Evolutionary conservation across 1,140 invertebrate genomes (phyloP).

Genomic region (Octopus bimaculoides): DNA sequence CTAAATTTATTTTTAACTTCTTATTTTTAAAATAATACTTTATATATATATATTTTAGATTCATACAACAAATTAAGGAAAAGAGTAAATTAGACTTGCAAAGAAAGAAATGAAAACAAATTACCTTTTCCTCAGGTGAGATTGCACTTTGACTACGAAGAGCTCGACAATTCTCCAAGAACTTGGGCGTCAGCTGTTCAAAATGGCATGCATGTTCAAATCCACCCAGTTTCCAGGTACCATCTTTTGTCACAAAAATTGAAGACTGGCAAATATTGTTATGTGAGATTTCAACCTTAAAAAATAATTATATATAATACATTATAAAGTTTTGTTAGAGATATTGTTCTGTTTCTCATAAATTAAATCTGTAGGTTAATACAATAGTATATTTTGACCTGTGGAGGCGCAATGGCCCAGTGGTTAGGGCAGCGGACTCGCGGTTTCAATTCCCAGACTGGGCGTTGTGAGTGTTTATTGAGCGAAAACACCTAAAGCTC

Average conservation of each 20-base stretch:
- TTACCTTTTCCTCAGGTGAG: constrained; percentile 68
- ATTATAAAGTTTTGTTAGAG: not conserved
- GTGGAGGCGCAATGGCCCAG: too few relatives aligned
- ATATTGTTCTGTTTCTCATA: too few relatives aligned
- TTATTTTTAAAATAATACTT: too few relatives aligned
- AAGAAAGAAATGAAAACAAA: not conserved
- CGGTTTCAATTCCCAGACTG: too few relatives aligned
- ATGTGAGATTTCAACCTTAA: constrained; percentile 69
- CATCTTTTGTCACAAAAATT: constrained; percentile 78
- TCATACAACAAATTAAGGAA: too few relatives aligned
- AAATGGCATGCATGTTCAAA: constrained; percentile 74
- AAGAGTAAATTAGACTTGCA: not conserved
- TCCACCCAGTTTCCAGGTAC: constrained; percentile 79
- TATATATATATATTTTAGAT: too few relatives aligned
- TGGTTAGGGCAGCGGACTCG: too few relatives aligned
- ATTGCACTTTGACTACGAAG: constrained; percentile 70
- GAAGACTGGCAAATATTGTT: constrained; percentile 77
- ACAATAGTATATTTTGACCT: too few relatives aligned
- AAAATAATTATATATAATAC: constrained; percentile 31
- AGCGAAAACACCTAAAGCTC: too few relatives aligned
- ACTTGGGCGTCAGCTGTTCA: constrained; percentile 66
- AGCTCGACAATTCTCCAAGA: constrained; percentile 68
- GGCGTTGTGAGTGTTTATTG: too few relatives aligned
- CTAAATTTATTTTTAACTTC: too few relatives aligned
- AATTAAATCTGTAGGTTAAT: too few relatives aligned